Percentiles rank a stretch among this genome's conserved stretches.
Conservation (phyloP, 2,797 vertebrate genomes). For the Alfaro cultratus region DNA sequence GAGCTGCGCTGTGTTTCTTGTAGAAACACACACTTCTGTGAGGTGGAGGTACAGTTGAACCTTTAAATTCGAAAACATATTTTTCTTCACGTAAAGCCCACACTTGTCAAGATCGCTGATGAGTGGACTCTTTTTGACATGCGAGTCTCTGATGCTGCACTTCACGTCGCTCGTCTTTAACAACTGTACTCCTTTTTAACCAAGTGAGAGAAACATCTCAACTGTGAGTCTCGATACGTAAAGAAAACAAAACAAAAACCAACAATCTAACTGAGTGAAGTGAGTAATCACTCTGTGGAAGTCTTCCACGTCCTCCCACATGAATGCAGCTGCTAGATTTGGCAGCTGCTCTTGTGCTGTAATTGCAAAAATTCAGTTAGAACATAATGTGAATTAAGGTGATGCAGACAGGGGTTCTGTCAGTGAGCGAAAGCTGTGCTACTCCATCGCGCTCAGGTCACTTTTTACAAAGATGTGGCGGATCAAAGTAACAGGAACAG, state of each 20-base stretch:
- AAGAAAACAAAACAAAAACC: not conserved
- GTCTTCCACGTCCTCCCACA: not conserved
- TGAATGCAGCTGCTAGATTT: not conserved
- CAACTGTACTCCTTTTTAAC: not conserved
- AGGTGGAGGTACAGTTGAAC: not conserved
- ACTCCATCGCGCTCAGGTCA: not conserved
- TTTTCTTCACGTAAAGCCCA: not conserved
- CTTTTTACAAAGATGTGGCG: not conserved
- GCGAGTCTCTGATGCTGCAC: not conserved
- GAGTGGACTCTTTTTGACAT: not conserved
- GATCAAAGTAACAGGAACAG: not conserved
- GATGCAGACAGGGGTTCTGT: not conserved
- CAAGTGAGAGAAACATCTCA: not conserved
- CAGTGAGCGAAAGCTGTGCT: not conserved
- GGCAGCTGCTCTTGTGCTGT: not conserved
- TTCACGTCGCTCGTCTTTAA: not conserved
- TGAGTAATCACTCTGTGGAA: not conserved
- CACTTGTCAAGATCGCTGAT: not conserved
- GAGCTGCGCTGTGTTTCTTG: conserved; percentile 18
- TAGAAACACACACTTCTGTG: not conserved
- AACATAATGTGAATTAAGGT: not conserved
- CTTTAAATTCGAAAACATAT: not conserved
- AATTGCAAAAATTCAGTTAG: not conserved
- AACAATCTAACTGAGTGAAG: not conserved
- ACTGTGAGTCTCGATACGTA: not conserved